Percentiles rank a stretch among this genome's conserved stretches.
Evolutionary conservation across 2,797 vertebrate genomes (phyloP).

Genomic region (Trematomus bernacchii): DNA sequence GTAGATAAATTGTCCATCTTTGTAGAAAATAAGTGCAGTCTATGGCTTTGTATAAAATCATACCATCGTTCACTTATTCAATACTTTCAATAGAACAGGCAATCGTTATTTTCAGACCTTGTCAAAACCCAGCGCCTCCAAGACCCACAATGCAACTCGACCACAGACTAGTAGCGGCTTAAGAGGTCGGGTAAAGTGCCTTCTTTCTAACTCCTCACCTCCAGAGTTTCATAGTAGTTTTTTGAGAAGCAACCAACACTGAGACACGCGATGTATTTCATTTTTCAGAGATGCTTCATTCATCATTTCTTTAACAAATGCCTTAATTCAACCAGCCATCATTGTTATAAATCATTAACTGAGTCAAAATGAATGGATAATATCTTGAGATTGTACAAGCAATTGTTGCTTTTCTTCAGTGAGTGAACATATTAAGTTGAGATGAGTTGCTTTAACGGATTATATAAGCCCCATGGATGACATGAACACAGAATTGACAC

Average conservation of each 20-base stretch:
- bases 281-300: not conserved
- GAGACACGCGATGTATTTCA: not conserved
- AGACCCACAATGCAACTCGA: not conserved
- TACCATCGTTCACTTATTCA: too few relatives aligned
- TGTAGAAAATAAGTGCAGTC: too few relatives aligned
- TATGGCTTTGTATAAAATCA: too few relatives aligned
- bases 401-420: not conserved
- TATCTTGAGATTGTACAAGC: not conserved
- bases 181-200: not conserved
- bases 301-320: not conserved
- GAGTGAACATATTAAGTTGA: not conserved
- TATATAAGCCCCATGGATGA: constrained; percentile 8
- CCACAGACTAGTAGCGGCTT: not conserved
- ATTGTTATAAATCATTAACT: constrained; percentile 10
- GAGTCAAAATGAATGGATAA: not conserved
- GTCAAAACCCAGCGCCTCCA: not conserved
- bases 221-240: not conserved
- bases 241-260: not conserved
- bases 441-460: constrained; percentile 1
- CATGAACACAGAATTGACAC: constrained; percentile 3
- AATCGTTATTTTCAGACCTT: too few relatives aligned
- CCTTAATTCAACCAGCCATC: not conserved
- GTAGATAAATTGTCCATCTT: too few relatives aligned
- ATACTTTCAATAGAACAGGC: too few relatives aligned
- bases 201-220: not conserved